Base-by-base conservation (phyloP, 2,113 vertebrate genomes). In the Myocastor coypus region DNA sequence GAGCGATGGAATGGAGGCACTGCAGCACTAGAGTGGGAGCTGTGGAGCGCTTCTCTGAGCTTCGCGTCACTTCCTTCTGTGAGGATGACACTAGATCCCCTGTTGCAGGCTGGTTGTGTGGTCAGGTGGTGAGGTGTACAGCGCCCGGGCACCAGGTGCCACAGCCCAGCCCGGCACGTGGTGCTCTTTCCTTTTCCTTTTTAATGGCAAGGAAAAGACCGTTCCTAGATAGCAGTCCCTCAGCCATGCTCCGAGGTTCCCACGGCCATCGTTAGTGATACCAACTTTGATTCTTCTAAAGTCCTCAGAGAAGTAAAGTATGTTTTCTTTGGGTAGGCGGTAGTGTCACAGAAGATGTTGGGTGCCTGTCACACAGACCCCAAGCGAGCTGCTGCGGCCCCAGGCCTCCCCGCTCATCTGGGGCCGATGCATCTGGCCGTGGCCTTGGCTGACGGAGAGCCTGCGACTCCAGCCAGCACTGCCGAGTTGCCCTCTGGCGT, bases 351-450 rank as follows among this genome's bases (percentile, higher is more conserved):
- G 2, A 55, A 17, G 55, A 77, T 77, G 20, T 0, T 3, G 1
- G 40, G 0, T 37, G 17, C 32, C 83, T 3, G 82, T 57, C 40
- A 87, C 59, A 26, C 16, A 3, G 78, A 37, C 20, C 6, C 75
- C 30, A 5, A 80, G 42, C 42, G 87, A 42, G 50, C 37, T n/a
- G 22, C 9, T 20, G 13, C 52, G 7, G 10, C 26, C 16, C 5
- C 22, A 19, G 13, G 3, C 11, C 11, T 42, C 22, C 7, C 8
- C 12, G 20, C 34, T 1, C 2, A 0, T 17, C 30, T 40, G 19
- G 3, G 1, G 14, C 40, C 14, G 30, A 11, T 2, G 0, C 24
- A 1, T 52, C 28, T 30, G 22, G n/a, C 17, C 16, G 20, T 32
- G 42, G 7, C 59, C 22, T 91, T 89, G 55, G 26, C 28, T 82